Evolutionary conservation across 1,140 invertebrate genomes (phyloP).

Genomic region (Semibalanus balanoides): DNA sequence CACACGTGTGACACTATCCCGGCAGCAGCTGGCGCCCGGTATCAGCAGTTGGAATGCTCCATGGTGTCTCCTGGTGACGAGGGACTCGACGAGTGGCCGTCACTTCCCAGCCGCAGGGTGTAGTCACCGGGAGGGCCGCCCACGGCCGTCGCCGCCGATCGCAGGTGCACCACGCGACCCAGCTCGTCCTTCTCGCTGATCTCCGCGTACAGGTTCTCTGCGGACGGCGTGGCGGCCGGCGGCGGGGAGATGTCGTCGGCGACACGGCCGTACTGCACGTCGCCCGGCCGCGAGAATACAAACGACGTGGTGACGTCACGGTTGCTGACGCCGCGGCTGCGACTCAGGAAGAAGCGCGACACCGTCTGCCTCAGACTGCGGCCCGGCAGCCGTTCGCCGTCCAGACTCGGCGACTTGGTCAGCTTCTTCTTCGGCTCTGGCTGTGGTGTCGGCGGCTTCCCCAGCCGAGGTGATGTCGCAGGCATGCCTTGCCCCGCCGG

Average conservation of each 20-base stretch:
- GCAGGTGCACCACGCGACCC: neutral
- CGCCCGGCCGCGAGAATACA: neutral
- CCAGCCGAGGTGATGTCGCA: neutral
- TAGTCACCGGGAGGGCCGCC: neutral
- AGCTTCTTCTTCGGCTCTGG: neutral
- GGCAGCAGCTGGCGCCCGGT: too few relatives aligned
- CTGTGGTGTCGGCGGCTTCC: neutral
- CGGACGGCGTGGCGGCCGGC: too few relatives aligned
- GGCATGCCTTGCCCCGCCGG: too few relatives aligned
- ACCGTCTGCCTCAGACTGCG: neutral
- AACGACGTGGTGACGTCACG: neutral
- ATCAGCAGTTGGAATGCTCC: neutral
- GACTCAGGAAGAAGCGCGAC: neutral
- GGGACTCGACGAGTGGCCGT: neutral
- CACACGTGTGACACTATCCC: too few relatives aligned
- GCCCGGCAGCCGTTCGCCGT: neutral
- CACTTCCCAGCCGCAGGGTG: neutral
- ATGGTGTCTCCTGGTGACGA: neutral
- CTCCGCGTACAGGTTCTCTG: neutral
- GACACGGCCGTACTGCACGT: neutral
- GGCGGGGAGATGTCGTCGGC: neutral
- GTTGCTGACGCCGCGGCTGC: neutral
- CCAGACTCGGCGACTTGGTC: neutral
- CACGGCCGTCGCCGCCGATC: too few relatives aligned
- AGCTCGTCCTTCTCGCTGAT: neutral